phyloP scores from a whole-genome alignment of 2,797 vertebrate species.

The Thunnus albacares region DNA sequence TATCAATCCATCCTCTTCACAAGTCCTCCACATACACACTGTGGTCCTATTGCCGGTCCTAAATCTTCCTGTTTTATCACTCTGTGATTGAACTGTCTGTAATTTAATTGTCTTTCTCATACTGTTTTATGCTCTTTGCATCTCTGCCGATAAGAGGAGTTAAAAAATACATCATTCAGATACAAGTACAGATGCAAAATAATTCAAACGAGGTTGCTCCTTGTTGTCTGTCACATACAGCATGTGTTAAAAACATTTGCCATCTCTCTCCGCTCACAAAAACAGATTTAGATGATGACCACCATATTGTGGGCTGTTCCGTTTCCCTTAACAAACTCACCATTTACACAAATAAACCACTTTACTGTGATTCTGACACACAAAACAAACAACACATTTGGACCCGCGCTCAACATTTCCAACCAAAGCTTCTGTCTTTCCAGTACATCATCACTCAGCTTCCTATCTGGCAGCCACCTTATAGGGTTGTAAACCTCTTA shows the following conservation, averaged over 20 bases:
- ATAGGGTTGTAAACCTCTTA: slow-evolving; percentile 56
- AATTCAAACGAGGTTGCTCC: neutral
- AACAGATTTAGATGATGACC: neutral
- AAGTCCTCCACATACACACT: slow-evolving; percentile 2
- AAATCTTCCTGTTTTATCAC: slow-evolving; percentile 40
- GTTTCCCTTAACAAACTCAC: neutral
- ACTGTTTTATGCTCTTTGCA: slow-evolving; percentile 19
- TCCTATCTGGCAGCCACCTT: slow-evolving; percentile 50
- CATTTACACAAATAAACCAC: neutral
- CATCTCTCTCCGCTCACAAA: neutral
- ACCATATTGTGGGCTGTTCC: neutral
- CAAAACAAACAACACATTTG: slow-evolving; percentile 10
- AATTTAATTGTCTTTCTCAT: slow-evolving; percentile 33
- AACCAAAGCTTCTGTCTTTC: slow-evolving; percentile 14
- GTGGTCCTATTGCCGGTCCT: slow-evolving; percentile 8
- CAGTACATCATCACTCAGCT: slow-evolving; percentile 31
- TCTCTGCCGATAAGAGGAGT: neutral
- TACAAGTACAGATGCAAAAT: neutral
- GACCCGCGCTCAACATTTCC: slow-evolving; percentile 10
- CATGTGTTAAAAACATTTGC: neutral
- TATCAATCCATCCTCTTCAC: neutral
- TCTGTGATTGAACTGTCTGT: slow-evolving; percentile 12
- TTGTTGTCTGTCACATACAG: neutral
- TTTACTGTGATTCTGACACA: neutral
- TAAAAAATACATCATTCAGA: slow-evolving; percentile 1